Conservation (phyloP, 1,140 invertebrate genomes). For the Muscidifurax raptorellus region DNA sequence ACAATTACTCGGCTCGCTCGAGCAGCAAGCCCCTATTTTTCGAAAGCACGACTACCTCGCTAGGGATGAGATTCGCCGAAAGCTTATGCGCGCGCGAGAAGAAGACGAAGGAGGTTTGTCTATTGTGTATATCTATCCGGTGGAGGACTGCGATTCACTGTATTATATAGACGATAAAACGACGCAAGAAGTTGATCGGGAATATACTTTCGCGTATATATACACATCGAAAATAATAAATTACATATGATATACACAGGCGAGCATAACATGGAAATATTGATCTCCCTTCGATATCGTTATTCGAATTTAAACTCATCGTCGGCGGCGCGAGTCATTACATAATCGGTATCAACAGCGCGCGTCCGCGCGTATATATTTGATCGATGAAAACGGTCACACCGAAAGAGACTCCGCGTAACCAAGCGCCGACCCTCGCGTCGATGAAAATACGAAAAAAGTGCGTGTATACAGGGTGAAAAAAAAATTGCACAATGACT, state of each 20-base stretch:
- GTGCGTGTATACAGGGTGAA: neutral
- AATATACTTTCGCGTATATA: too few relatives aligned
- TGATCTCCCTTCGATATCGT: too few relatives aligned
- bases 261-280: too few relatives aligned
- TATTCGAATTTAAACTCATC: neutral
- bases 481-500: constrained; percentile 55
- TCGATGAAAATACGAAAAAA: neutral
- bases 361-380: constrained; percentile 57
- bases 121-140: too few relatives aligned
- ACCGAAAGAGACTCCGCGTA: neutral
- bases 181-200: too few relatives aligned
- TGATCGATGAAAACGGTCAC: constrained; percentile 59
- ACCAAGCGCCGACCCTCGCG: neutral
- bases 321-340: constrained; percentile 48
- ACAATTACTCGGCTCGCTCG: constrained; percentile 48
- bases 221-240: too few relatives aligned
- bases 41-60: constrained; percentile 11
- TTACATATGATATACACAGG: too few relatives aligned
- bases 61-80: neutral
- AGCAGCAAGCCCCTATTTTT: constrained; percentile 25
- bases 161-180: too few relatives aligned
- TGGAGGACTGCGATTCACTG: too few relatives aligned
- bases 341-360: constrained; percentile 64
- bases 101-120: neutral
- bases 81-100: neutral